Base-by-base conservation (phyloP, 2,888 invertebrate genomes). In the Bursaphelenchus okinawaensis region DNA sequence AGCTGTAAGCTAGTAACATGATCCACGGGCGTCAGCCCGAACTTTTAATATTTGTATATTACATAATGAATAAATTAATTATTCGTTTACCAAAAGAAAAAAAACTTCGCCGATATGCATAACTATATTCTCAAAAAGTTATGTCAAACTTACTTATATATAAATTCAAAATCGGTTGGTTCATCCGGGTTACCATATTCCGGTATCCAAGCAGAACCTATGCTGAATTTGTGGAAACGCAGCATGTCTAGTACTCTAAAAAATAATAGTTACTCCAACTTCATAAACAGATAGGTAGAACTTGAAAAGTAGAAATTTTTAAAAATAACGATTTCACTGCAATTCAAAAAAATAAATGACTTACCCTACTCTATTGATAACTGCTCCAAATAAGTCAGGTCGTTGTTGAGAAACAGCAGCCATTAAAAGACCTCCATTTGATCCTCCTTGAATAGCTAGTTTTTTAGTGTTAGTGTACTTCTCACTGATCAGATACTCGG, bases 141-240 rank as follows among this genome's bases (percentile, higher is more conserved):
- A 26, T n/a, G n/a, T 52, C 22, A 26, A 4, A 20, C 19, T 29
- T 19, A 59, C 82, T 90, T 90, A 68, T 88, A 86, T 61, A 93
- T 85, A 84, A 90, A 90, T 9, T 90, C 86, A 83, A 95, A 96
- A 80, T 95, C 90, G 27, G 90, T 89, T 28, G 79, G 71, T 76
- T 91, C 88, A 76, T 92, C 92, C 0, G 94, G 89, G 84, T 89
- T 90, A 52, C 96, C 96, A 86, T 90, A 98, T 85, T 98, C 96
- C n/a, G 6, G 40, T 19, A 88, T 89, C 96, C 96, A 98, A 54
- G 93, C 91, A 84, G 91, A 90, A 0, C 95, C 98, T 82, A 96
- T 93, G 7, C 96, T 98, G 84, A 96, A 94, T 86, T 93, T 93
- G 84, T 96, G 94, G 86, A 91, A 98, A 63, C 94, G 88, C 68